These are phyloP conservation scores for Cephus runcator DNA, from an alignment of 2,888 invertebrate species.

Conservation along the genomic window DNA sequence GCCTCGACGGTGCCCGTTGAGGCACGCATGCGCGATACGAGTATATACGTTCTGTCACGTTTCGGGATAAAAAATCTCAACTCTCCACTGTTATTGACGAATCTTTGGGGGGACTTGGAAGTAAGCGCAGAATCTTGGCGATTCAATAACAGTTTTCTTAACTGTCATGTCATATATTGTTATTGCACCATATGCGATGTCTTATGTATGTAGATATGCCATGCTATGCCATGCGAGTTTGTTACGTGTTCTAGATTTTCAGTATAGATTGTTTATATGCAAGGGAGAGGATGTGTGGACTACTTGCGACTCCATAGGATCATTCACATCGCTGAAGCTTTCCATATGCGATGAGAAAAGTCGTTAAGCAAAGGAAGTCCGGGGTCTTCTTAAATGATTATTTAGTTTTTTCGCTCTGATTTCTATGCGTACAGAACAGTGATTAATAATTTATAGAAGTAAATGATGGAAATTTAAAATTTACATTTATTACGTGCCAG, in stretches of 20 bases:
- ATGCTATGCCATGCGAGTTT: slow-evolving; percentile 34
- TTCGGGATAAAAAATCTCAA: background rate
- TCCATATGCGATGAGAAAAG: background rate
- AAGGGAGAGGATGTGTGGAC: slow-evolving; percentile 54
- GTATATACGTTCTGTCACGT: background rate
- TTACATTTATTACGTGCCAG: background rate
- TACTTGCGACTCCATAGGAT: slow-evolving; percentile 38
- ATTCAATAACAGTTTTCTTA: background rate
- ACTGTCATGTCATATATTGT: background rate
- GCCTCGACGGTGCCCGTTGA: background rate
- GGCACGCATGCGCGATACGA: background rate
- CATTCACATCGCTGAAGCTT: background rate
- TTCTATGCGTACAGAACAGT: background rate
- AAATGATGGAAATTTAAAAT: background rate
- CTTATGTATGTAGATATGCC: slow-evolving; percentile 17
- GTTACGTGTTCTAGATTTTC: slow-evolving; percentile 58
- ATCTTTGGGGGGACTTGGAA: background rate
- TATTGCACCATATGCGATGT: background rate
- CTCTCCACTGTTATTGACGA: background rate
- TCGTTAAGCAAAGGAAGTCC: background rate
- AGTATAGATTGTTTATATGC: slow-evolving; percentile 58
- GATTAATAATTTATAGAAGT: background rate
- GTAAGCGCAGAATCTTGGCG: background rate
- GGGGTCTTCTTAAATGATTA: background rate
- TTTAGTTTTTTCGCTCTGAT: background rate